phyloP scores from a whole-genome alignment of 2,888 invertebrate species.

The Halocaridina rubra region DNA sequence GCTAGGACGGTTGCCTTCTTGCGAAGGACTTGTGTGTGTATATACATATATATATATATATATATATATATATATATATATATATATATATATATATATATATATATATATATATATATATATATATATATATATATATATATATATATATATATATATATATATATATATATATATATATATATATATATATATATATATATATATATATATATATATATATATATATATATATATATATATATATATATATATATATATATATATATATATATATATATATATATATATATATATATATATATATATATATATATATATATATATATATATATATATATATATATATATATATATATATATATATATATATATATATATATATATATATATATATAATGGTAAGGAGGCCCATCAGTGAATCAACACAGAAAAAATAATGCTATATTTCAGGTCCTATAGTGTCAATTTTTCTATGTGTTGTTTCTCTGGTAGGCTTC shows the following conservation, averaged over 20 bases:
- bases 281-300: constrained; percentile 26
- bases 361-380: neutral
- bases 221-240: constrained; percentile 7
- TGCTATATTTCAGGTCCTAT: too few relatives aligned
- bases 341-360: neutral
- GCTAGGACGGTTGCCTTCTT: too few relatives aligned
- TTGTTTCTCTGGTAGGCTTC: too few relatives aligned
- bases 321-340: constrained; percentile 28
- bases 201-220: neutral
- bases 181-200: neutral
- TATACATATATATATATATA: neutral
- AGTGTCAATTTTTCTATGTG: too few relatives aligned
- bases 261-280: constrained; percentile 13
- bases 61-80: neutral
- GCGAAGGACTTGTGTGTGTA: too few relatives aligned
- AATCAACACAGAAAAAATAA: too few relatives aligned
- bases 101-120: neutral
- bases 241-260: constrained; percentile 8
- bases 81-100: neutral
- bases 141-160: neutral
- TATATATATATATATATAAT: neutral
- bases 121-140: neutral
- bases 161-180: neutral
- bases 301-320: constrained; percentile 31
- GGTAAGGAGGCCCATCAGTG: too few relatives aligned